Conservation (phyloP, 2,113 vertebrate genomes). For the Otis tarda region DNA sequence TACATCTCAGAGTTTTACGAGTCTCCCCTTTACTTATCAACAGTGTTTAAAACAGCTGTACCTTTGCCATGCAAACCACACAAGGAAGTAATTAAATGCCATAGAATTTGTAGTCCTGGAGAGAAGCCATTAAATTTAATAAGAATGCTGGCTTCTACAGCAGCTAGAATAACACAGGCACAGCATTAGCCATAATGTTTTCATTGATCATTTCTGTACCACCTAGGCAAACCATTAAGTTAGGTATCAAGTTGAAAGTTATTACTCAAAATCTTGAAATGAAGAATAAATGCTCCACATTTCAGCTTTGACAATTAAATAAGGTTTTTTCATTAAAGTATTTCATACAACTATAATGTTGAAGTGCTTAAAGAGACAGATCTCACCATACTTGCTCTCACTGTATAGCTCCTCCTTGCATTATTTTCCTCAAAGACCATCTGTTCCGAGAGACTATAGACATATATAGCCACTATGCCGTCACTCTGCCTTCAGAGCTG, state of each 20-base stretch:
- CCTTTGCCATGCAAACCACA: neutral
- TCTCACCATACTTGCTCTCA: neutral
- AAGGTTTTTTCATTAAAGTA: neutral
- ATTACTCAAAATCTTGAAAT: neutral
- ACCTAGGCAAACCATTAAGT: neutral
- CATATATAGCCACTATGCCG: neutral
- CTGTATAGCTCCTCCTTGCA: neutral
- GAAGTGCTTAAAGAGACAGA: neutral
- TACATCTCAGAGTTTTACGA: neutral
- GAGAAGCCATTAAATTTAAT: constrained; percentile 15
- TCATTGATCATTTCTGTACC: neutral
- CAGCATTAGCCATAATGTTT: neutral
- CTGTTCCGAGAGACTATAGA: neutral
- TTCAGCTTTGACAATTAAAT: neutral
- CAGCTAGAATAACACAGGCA: neutral
- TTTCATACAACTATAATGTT: neutral
- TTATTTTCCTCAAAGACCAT: neutral
- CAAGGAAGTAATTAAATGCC: neutral
- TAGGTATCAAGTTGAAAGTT: neutral
- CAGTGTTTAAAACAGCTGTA: neutral
- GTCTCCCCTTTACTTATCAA: neutral
- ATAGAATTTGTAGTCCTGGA: neutral
- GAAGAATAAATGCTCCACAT: neutral
- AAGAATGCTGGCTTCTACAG: neutral
- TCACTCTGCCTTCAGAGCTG: neutral